These are phyloP conservation scores for Chionoecetes opilio DNA, from an alignment of 1,140 invertebrate species.

Conservation along the genomic window DNA sequence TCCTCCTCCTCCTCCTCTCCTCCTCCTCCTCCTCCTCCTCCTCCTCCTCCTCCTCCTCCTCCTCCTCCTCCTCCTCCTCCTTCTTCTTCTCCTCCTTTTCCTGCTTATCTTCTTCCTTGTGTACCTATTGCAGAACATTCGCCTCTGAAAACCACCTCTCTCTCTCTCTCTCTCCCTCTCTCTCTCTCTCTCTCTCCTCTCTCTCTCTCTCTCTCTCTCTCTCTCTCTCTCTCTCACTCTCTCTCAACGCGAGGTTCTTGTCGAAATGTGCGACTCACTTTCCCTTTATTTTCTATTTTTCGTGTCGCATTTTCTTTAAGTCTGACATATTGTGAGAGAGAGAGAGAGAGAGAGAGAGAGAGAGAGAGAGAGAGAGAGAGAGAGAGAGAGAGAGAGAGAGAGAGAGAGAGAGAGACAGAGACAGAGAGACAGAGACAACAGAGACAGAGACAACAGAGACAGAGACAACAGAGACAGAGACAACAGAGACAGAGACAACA, in stretches of 20 bases:
- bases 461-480: background rate
- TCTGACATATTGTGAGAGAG: slow-evolving; percentile 18
- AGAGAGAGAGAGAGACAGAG: background rate
- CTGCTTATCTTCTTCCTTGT: background rate
- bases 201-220: slow-evolving; percentile 20
- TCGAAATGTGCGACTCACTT: background rate
- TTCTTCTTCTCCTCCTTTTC: background rate
- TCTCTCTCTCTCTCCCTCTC: slow-evolving; percentile 23
- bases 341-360: background rate
- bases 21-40: background rate
- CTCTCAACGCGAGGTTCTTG: background rate
- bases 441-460: background rate
- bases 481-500: too few relatives aligned
- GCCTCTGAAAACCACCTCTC: too few relatives aligned
- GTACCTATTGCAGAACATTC: too few relatives aligned
- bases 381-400: background rate
- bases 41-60: background rate
- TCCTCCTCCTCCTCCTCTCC: background rate
- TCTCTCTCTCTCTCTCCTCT: background rate
- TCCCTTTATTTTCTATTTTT: background rate
- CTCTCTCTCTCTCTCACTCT: background rate
- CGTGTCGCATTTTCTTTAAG: background rate
- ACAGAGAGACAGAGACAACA: background rate
- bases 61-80: background rate
- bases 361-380: background rate